Conservation (phyloP, 1,140 invertebrate genomes). For the Homarus americanus region DNA sequence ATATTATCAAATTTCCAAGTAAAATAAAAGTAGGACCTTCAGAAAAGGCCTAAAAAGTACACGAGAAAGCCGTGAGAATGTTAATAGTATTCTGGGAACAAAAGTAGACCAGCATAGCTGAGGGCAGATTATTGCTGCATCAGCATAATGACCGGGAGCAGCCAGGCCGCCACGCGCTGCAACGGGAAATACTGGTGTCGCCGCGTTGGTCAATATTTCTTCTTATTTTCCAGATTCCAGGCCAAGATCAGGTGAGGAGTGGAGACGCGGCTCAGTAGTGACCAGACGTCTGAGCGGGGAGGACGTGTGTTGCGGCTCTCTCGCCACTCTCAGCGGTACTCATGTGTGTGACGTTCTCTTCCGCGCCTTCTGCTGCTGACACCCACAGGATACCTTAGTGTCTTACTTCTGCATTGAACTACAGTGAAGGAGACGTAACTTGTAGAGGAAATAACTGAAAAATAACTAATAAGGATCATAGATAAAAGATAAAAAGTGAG, state of each 20-base stretch:
- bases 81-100: not conserved
- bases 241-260: constrained; percentile 28
- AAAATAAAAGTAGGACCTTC: too few species aligned
- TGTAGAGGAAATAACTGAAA: not conserved
- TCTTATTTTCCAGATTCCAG: constrained; percentile 37
- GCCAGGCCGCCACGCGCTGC: not conserved
- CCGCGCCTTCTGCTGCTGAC: not conserved
- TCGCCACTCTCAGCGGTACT: not conserved
- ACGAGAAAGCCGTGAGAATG: too few species aligned
- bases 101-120: not conserved
- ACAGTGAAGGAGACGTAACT: not conserved
- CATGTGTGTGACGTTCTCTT: not conserved
- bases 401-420: not conserved
- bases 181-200: constrained; percentile 28
- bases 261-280: constrained; percentile 17
- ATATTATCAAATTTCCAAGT: too few species aligned
- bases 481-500: not conserved
- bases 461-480: not conserved
- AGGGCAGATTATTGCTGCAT: not conserved
- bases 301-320: not conserved
- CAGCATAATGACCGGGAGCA: not conserved
- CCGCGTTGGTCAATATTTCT: constrained; percentile 18
- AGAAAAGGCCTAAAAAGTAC: too few species aligned
- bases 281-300: not conserved
- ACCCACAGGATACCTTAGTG: too few species aligned